Evolutionary conservation across 64 coral and sea anemone genomes (phyloP).

Genomic region (Porites lutea): DNA sequence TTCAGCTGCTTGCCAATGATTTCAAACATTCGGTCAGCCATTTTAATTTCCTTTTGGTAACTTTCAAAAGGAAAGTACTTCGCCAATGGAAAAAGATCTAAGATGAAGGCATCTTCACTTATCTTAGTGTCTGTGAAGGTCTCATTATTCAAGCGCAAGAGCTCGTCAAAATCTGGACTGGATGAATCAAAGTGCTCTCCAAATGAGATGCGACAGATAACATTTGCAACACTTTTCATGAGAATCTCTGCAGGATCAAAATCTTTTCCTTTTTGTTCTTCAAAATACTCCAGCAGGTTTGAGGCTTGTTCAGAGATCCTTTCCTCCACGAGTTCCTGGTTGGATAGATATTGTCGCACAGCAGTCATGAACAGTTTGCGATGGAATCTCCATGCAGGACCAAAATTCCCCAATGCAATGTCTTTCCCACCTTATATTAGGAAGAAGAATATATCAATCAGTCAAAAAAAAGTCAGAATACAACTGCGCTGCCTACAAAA

Average conservation of each 20-base stretch:
- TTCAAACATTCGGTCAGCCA: slow-evolving; percentile 19
- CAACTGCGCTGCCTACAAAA: no score
- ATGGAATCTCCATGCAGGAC: slow-evolving; percentile 67
- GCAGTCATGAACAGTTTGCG: slow-evolving; percentile 65
- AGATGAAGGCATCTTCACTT: not conserved
- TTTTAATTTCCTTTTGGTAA: slow-evolving; percentile 2
- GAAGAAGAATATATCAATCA: not conserved
- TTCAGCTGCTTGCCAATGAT: slow-evolving; percentile 32
- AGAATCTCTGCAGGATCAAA: slow-evolving; percentile 49
- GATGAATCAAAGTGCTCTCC: slow-evolving; percentile 61
- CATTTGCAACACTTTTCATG: slow-evolving; percentile 66
- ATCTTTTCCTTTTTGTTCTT: slow-evolving; percentile 35
- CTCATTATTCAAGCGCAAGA: not conserved
- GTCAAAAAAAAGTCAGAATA: no score
- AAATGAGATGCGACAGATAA: slow-evolving; percentile 72
- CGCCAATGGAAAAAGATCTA: slow-evolving; percentile 66
- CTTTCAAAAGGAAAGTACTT: slow-evolving; percentile 65
- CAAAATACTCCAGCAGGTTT: slow-evolving; percentile 19
- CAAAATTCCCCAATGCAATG: slow-evolving; percentile 60
- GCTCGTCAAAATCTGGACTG: slow-evolving; percentile 43
- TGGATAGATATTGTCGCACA: slow-evolving; percentile 44
- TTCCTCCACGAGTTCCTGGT: slow-evolving; percentile 34
- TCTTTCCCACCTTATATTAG: slow-evolving; percentile 64
- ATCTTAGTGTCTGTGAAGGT: slow-evolving; percentile 25
- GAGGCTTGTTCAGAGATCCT: slow-evolving; percentile 39